Evolutionary conservation across 2,113 vertebrate species (phyloP).

Genomic region (Sciurus niger): DNA sequence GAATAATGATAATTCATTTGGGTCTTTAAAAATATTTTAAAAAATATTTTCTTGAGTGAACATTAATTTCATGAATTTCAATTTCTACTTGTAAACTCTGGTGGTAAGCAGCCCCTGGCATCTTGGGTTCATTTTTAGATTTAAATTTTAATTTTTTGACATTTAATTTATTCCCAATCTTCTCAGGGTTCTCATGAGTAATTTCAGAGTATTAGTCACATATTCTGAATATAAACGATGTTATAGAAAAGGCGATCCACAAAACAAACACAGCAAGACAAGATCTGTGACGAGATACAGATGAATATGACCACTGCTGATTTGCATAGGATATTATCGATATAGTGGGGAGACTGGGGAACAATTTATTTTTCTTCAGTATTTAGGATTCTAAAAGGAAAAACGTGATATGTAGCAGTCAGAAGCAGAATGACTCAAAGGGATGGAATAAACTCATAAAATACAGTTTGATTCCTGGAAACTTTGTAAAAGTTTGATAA

Average conservation of each 20-base stretch:
- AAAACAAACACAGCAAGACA: neutral
- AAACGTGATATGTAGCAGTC: neutral
- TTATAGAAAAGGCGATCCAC: neutral
- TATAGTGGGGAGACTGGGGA: neutral
- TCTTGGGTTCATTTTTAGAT: slow-evolving; percentile 13
- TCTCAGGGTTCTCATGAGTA: neutral
- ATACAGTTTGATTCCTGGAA: neutral
- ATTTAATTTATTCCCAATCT: slow-evolving; percentile 48
- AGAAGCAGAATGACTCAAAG: neutral
- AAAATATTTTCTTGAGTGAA: neutral
- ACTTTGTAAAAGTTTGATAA: neutral
- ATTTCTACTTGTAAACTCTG: neutral
- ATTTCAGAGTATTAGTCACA: neutral
- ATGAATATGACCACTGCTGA: neutral
- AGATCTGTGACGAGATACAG: neutral
- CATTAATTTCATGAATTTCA: neutral
- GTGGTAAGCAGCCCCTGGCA: neutral
- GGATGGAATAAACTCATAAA: neutral
- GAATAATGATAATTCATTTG: neutral
- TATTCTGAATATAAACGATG: slow-evolving; percentile 30
- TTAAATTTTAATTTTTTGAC: neutral
- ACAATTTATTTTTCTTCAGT: neutral
- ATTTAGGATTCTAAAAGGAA: neutral
- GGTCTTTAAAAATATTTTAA: neutral
- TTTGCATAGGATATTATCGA: neutral